Conservation (phyloP, 2,113 vertebrate species). For the Notechis scutatus region DNA sequence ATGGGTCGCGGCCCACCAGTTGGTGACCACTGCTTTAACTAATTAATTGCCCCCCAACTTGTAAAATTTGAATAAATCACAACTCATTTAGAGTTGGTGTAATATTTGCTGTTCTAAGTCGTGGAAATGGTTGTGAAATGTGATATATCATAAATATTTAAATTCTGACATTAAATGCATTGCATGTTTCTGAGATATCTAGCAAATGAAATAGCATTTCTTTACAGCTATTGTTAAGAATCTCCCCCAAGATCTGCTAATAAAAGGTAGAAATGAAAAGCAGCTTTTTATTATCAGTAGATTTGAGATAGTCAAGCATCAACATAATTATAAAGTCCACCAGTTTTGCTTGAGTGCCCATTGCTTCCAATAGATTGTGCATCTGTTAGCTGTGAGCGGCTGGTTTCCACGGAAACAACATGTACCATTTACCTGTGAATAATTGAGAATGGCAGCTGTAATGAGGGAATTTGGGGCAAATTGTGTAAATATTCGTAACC, state of each 20-base stretch:
- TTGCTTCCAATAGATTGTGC: constrained; percentile 44
- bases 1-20: too few relatives aligned
- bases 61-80: constrained; percentile 59
- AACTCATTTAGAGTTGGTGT: constrained; percentile 58
- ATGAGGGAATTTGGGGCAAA: constrained; percentile 63
- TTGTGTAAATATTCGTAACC: constrained; percentile 64
- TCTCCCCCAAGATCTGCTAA: constrained; percentile 36
- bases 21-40: constrained; percentile 5
- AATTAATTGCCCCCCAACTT: constrained; percentile 48
- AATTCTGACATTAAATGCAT: constrained; percentile 60
- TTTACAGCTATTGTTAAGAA: constrained; percentile 46
- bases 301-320: constrained; percentile 50
- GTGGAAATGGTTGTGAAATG: constrained; percentile 58
- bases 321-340: constrained; percentile 41
- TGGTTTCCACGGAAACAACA: constrained; percentile 71
- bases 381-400: constrained; percentile 46
- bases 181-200: constrained; percentile 43
- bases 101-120: constrained; percentile 66
- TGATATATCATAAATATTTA: constrained; percentile 62
- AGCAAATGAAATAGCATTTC: constrained; percentile 32
- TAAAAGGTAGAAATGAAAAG: constrained; percentile 46
- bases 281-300: constrained; percentile 33
- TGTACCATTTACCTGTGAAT: constrained; percentile 67
- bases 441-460: constrained; percentile 65
- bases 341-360: constrained; percentile 55